Conservation (phyloP, 2,113 vertebrate genomes). For the Fukomys damarensis region DNA sequence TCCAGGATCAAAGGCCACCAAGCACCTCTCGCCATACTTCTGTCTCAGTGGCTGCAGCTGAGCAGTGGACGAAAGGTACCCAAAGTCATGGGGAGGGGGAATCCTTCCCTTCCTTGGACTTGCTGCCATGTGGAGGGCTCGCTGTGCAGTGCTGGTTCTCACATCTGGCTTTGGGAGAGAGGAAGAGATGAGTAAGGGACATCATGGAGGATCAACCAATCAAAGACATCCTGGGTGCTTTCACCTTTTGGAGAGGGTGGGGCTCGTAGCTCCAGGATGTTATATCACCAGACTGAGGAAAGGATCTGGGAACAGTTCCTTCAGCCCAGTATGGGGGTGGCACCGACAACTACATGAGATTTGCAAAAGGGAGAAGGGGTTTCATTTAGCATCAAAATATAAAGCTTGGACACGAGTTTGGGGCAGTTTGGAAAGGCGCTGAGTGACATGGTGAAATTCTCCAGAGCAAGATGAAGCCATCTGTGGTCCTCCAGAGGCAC, state of each 20-base stretch:
- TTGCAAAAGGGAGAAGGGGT: conserved; percentile 49
- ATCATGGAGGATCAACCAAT: background rate
- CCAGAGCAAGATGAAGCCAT: conserved; percentile 29
- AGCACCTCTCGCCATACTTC: conserved; percentile 14
- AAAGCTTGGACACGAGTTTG: conserved; percentile 64
- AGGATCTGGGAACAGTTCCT: conserved; percentile 51
- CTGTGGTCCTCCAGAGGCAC: conserved; percentile 34
- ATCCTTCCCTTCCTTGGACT: background rate
- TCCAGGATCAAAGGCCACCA: conserved; percentile 57
- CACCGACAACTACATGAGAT: conserved; percentile 59
- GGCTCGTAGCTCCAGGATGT: conserved; percentile 37
- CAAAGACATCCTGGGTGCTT: conserved; percentile 55
- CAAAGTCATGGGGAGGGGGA: background rate
- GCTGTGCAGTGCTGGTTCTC: conserved; percentile 63
- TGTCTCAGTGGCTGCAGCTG: conserved; percentile 41
- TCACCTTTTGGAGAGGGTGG: background rate
- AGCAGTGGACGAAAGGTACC: conserved; percentile 29
- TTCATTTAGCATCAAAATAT: conserved; percentile 68
- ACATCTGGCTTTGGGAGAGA: conserved; percentile 61
- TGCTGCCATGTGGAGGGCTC: background rate
- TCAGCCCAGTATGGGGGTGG: conserved; percentile 39
- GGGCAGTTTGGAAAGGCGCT: conserved; percentile 62
- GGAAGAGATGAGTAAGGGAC: conserved; percentile 41
- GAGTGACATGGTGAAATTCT: background rate
- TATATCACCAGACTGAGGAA: conserved; percentile 36